A percentile compares a stretch with the other conserved stretches of the same genome.
These are phyloP conservation scores for Gouania willdenowi DNA, from an alignment of 2,797 vertebrate species.

Conservation along the genomic window DNA sequence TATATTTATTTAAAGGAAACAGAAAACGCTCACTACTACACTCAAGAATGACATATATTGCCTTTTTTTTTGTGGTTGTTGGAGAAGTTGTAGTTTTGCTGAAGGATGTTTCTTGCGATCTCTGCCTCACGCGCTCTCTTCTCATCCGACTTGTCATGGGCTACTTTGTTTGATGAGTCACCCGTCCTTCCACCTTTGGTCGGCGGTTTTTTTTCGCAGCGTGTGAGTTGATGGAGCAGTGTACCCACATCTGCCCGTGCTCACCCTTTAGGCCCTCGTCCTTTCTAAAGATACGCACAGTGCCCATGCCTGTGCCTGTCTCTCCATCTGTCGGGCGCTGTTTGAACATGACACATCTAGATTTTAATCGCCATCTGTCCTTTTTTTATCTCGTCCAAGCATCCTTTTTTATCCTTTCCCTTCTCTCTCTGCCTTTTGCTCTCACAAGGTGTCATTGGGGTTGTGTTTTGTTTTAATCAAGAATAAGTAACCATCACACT, in stretches of 20 bases:
- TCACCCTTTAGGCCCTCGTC: background rate
- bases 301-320: slow-evolving; percentile 11
- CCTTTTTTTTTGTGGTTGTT: slow-evolving; percentile 62
- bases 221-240: slow-evolving; percentile 21
- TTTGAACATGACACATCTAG: slow-evolving; percentile 17
- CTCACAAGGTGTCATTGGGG: slow-evolving; percentile 23
- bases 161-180: slow-evolving; percentile 8
- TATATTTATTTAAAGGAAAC: slow-evolving; percentile 78
- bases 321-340: slow-evolving; percentile 19
- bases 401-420: background rate
- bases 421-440: slow-evolving; percentile 14
- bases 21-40: slow-evolving; percentile 64
- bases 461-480: slow-evolving; percentile 31
- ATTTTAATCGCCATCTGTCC: slow-evolving; percentile 25
- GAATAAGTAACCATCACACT: slow-evolving; percentile 34
- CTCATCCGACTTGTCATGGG: slow-evolving; percentile 1
- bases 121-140: slow-evolving; percentile 19
- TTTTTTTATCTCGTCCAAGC: background rate
- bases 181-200: background rate
- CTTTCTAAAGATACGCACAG: background rate
- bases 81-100: slow-evolving; percentile 58
- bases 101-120: slow-evolving; percentile 48
- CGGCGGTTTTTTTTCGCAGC: background rate
- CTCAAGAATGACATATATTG: slow-evolving; percentile 84
- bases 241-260: slow-evolving; percentile 8